A percentile compares a stretch with the other conserved stretches of the same genome.
phyloP scores from a whole-genome alignment of 2,888 invertebrate species.

The Alsophila aescularia region DNA sequence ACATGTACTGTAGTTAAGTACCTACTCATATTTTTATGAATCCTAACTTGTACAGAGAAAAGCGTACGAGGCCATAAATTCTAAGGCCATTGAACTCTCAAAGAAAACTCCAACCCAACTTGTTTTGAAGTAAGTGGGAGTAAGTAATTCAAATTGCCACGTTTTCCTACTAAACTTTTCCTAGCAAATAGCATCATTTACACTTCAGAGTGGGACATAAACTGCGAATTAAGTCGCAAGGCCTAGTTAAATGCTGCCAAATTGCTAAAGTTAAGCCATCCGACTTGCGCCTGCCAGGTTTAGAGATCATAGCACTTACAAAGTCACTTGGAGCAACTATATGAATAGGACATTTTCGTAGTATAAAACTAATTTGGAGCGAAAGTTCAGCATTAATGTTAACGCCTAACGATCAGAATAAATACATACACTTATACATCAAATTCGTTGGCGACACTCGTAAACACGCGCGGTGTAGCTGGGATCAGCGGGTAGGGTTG shows the following conservation, averaged over 20 bases:
- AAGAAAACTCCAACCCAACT: background rate
- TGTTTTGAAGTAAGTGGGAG: background rate
- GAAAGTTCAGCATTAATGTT: too few relatives aligned
- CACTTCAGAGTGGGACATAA: background rate
- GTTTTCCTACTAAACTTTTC: background rate
- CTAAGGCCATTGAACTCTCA: background rate
- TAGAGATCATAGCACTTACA: too few relatives aligned
- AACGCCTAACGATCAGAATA: too few relatives aligned
- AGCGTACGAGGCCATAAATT: background rate
- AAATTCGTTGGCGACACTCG: too few relatives aligned
- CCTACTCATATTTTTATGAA: too few relatives aligned
- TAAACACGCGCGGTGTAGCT: too few relatives aligned
- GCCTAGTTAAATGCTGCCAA: slow-evolving; percentile 7
- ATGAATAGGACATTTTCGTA: too few relatives aligned
- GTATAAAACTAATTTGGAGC: too few relatives aligned
- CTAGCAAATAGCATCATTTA: slow-evolving; percentile 7
- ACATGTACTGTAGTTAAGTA: too few relatives aligned
- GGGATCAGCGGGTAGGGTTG: too few relatives aligned
- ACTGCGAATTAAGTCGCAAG: slow-evolving; percentile 14
- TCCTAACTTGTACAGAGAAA: too few relatives aligned
- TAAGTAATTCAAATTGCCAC: slow-evolving; percentile 10
- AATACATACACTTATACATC: too few relatives aligned
- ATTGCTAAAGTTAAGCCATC: slow-evolving; percentile 11
- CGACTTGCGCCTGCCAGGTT: background rate
- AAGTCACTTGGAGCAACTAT: background rate